Conservation (phyloP, 2,888 invertebrate species). For the Malachius bipustulatus region DNA sequence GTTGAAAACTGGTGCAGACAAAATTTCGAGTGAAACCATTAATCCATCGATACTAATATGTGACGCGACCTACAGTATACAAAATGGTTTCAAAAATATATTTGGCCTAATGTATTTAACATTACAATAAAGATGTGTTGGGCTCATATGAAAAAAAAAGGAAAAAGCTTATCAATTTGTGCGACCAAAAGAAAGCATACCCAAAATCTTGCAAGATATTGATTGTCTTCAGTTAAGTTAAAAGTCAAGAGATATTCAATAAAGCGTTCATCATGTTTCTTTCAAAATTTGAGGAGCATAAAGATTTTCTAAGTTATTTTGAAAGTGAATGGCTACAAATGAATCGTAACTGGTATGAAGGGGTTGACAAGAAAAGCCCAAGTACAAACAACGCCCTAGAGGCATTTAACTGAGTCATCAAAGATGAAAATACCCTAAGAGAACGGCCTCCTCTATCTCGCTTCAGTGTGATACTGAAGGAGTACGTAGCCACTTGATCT, state of each 20-base stretch:
- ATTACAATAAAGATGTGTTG: slow-evolving; percentile 10
- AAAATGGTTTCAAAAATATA: no score
- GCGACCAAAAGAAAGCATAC: slow-evolving; percentile 6
- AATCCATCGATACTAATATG: no score
- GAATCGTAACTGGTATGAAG: slow-evolving; percentile 14
- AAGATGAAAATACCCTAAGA: slow-evolving; percentile 13
- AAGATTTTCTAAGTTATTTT: slow-evolving; percentile 11
- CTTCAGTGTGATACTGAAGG: slow-evolving; percentile 11
- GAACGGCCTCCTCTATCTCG: slow-evolving; percentile 12
- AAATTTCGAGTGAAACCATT: slow-evolving; percentile 10
- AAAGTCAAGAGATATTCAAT: slow-evolving; percentile 6
- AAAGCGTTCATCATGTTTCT: slow-evolving; percentile 5
- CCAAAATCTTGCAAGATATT: slow-evolving; percentile 6
- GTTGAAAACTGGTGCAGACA: slow-evolving; percentile 9
- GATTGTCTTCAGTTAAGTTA: slow-evolving; percentile 5
- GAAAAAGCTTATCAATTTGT: slow-evolving; percentile 7
- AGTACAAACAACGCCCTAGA: slow-evolving; percentile 13
- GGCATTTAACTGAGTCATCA: slow-evolving; percentile 13
- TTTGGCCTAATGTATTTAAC: no score
- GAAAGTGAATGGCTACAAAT: slow-evolving; percentile 11
- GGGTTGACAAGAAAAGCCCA: slow-evolving; percentile 10
- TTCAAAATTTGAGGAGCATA: slow-evolving; percentile 8
- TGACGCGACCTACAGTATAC: no score
- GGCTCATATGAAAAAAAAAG: slow-evolving; percentile 10
- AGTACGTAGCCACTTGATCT: slow-evolving; percentile 12